Evolutionary conservation across 1,140 invertebrate genomes (phyloP), one percentile per base, ranked within the genome.

Genomic region (Cataglyphis hispanica): DNA sequence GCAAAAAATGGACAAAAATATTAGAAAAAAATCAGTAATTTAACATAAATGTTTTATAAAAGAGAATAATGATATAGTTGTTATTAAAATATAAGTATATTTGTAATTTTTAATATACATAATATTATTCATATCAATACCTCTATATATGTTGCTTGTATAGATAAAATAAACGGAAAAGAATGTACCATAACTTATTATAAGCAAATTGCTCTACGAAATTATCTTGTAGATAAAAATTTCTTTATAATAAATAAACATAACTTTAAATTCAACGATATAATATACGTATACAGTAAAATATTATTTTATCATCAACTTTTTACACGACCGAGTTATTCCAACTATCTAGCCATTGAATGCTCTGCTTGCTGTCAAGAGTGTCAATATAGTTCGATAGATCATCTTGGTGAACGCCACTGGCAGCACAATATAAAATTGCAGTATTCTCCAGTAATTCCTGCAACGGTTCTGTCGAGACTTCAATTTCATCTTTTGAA

Each of bases 401-500:
- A 84, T 93, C 91, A 4, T 93, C 91, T 22, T 94, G 94, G 77
- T 91, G 89, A 69, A 91, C 78, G 0, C 93, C 93, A 50, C 77
- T 87, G 5, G 92, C 91, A 0, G 91, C 86, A 2, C 93, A 94
- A 77, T 94, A 94, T n/a, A 93, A 81, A n/a, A 93, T 56, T 0
- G 91, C 91, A 7, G 93, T 92, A 50, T 93, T 89, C 50, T 92
- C 88, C 7, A 94, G 85, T 11, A 94, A 85, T 58, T 93, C 90
- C 53, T 91, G 85, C 19, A 94, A 69, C 25, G 86, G 87, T n/a
- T 91, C 66, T 0, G 77, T 85, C 53, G 64, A 7, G 8, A 6
- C 34, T 0, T 61, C 16, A 5, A 56, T n/a, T 56, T 85, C 72
- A 1, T 66, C 53, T 5, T 34, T 56, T 10, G n/a, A 53, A 5